Evolutionary conservation across 2,888 invertebrate genomes (phyloP), one percentile per base, ranked within the genome.

Genomic region (Eristalinus sepulchralis): DNA sequence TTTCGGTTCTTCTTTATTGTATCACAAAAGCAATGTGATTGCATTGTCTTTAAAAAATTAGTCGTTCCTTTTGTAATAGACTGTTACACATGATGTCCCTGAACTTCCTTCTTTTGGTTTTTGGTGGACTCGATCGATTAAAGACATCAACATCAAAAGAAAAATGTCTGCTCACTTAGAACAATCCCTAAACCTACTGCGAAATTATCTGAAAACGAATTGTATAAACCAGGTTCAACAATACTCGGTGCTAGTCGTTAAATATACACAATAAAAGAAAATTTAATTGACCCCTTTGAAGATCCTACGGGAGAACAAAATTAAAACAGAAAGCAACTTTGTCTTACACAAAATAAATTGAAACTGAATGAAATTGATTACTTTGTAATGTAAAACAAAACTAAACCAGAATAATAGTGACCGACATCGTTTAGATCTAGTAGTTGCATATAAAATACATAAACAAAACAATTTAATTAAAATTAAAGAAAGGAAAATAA

Each of bases 371-470:
- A 53, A 31, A 71, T 57, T 31, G 70, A 33, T 10, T 17, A 47
- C 36, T 20, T 27, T 10, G 62, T n/a, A 73, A 72, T 39, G 20
- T 67, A 68, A 57, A 57, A 57, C 22, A 24, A 13, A 24, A 82
- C 1, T 17, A 17, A 47, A 47, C n/a, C 47, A n/a, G 8, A 47
- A 47, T 47, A 64, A 60, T 70, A 73, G 70, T 71, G 75, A 79
- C 59, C 75, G 78, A 86, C 75, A 75, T 79, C 86, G 86, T 86
- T 78, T 79, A 86, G 86, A 83, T 67, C 60, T 83, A 82, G 82
- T 78, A 79, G 86, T 83, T 86, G 71, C 78, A 86, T 86, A 82
- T 78, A 86, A 78, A 78, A 79, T 71, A 86, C 71, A 73, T 60
- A 82, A 82, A 82, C 31, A 71, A 72, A 73, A 75, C 33, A 53